Percentiles rank a stretch among this genome's conserved stretches.
Evolutionary conservation across 1,140 invertebrate genomes (phyloP).

Genomic region (Eueides isabella): DNA sequence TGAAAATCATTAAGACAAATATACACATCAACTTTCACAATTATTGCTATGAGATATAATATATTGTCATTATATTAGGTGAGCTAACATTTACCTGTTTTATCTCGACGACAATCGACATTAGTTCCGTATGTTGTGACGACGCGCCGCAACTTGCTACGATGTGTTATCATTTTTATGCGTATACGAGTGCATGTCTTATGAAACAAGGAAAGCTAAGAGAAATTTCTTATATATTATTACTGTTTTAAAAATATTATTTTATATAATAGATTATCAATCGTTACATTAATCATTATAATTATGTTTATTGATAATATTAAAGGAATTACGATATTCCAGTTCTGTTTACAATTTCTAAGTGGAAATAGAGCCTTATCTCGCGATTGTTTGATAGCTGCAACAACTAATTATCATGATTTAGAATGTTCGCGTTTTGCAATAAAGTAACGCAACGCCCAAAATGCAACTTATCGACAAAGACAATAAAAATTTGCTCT

Average conservation of each 20-base stretch:
- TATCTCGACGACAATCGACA: conserved; percentile 22
- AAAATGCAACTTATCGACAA: background rate
- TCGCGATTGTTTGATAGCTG: conserved; percentile 18
- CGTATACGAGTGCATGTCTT: conserved; percentile 12
- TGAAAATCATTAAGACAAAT: background rate
- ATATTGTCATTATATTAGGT: conserved; percentile 5
- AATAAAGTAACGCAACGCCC: conserved; percentile 7
- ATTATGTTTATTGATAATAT: no score
- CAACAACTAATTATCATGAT: conserved; percentile 21
- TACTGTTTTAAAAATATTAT: no score
- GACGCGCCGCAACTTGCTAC: conserved; percentile 3
- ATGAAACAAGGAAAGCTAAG: conserved; percentile 19
- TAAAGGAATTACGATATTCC: no score
- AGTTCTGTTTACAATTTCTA: background rate
- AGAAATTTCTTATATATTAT: conserved; percentile 21
- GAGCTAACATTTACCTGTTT: conserved; percentile 16
- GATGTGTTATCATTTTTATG: conserved; percentile 30
- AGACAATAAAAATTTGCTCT: conserved; percentile 15
- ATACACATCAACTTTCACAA: background rate
- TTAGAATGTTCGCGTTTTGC: conserved; percentile 16
- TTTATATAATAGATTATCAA: no score
- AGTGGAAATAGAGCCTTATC: conserved; percentile 4
- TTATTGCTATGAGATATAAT: background rate
- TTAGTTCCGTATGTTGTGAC: conserved; percentile 22
- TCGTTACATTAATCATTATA: no score